Percentiles rank a stretch among this genome's conserved stretches.
phyloP scores from a whole-genome alignment of 2,888 invertebrate species.

The Polyploca ridens region DNA sequence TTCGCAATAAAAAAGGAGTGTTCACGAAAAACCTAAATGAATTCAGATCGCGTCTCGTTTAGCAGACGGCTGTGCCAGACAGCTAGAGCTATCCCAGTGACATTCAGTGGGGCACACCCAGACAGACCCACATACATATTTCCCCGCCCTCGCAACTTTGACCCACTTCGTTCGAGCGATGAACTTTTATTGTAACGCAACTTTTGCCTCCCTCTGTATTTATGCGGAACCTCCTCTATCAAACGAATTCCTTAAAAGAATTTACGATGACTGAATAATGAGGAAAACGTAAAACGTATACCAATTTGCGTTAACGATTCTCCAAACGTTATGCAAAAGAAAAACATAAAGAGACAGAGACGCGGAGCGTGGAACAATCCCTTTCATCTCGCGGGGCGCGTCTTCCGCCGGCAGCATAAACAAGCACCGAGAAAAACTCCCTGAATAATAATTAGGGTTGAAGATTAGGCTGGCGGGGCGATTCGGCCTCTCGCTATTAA shows the following conservation, averaged over 20 bases:
- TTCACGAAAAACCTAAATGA: constrained; percentile 37
- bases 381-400: constrained; percentile 51
- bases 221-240: background rate
- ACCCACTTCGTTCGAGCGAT: constrained; percentile 62
- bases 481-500: constrained; percentile 66
- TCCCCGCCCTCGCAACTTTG: constrained; percentile 59
- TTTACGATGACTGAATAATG: background rate
- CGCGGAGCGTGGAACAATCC: constrained; percentile 41
- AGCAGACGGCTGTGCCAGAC: constrained; percentile 39
- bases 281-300: constrained; percentile 24
- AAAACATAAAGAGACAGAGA: constrained; percentile 42
- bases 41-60: constrained; percentile 38
- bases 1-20: constrained; percentile 30
- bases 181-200: constrained; percentile 63
- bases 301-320: constrained; percentile 64
- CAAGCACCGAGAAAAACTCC: constrained; percentile 57
- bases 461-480: constrained; percentile 47
- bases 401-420: constrained; percentile 44
- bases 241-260: background rate
- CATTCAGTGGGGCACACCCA: constrained; percentile 10
- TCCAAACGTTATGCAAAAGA: constrained; percentile 32
- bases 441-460: constrained; percentile 51
- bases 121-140: constrained; percentile 63
- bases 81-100: constrained; percentile 25
- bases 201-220: constrained; percentile 22